Conservation (phyloP, 37 sponge, comb jelly and placozoan species). For the Agelas oroides region DNA sequence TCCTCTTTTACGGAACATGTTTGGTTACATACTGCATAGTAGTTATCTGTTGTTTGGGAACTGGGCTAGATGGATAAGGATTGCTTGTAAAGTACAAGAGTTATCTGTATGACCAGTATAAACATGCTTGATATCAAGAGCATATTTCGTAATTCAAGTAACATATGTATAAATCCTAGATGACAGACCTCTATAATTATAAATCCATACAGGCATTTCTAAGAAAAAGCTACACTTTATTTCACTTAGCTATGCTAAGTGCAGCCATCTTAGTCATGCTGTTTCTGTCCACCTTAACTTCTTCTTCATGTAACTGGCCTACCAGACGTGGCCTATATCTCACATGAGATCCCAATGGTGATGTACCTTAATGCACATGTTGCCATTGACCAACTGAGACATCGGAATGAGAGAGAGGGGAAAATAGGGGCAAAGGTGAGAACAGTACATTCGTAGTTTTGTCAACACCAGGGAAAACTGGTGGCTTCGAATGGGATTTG, state of each 20-base stretch:
- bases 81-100: background rate
- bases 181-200: too few relatives aligned
- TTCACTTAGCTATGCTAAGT: too few relatives aligned
- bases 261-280: too few relatives aligned
- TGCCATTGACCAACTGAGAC: conserved; percentile 86
- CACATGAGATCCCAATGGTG: conserved; percentile 91
- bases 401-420: conserved; percentile 58
- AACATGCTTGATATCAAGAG: too few relatives aligned
- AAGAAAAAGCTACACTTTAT: too few relatives aligned
- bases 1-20: too few relatives aligned
- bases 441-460: background rate
- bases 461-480: too few relatives aligned
- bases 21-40: background rate
- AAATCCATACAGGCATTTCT: too few relatives aligned
- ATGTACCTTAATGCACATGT: conserved; percentile 89
- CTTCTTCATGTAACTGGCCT: conserved; percentile 48
- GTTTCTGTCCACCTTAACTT: too few relatives aligned
- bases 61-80: background rate
- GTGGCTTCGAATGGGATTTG: too few relatives aligned
- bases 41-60: background rate
- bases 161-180: too few relatives aligned
- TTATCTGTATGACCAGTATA: background rate
- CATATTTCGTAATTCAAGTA: too few relatives aligned
- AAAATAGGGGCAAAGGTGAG: conserved; percentile 79
- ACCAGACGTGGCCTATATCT: conserved; percentile 75